Base-by-base conservation (phyloP, 2,888 invertebrate genomes). In the Eurytoma californica region DNA sequence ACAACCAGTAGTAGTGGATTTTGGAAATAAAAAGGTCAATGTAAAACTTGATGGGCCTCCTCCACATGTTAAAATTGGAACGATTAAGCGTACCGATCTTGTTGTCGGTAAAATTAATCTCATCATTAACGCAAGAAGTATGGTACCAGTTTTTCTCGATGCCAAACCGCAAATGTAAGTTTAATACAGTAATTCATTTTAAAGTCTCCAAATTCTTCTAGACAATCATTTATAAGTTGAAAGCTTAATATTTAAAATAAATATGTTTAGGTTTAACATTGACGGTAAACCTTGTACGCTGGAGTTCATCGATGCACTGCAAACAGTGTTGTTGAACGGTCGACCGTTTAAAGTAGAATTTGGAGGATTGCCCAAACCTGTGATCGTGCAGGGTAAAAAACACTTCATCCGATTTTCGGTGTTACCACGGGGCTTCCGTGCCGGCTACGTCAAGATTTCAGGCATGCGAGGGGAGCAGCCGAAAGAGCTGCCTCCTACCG, bases 21-120 rank as follows among this genome's bases (percentile, higher is more conserved):
- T 98, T 55, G 95, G 95, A 78, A 95, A 95, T 1, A 94, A 95
- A 81, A 92, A 94, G n/a, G 93, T 95, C 81, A 91, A 93, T 63
- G 92, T 99, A 0, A 95, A 96, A 86, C 91, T 99, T 12, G 96
- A 96, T 85, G 98, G 98, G 0, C 97, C 97, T 0, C 94, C 97
- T 3, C 99, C 99, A 0, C 97, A 97, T 91, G 98, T 99, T 0
- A 96, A 96, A 88, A 97, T 99, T 80, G 96, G 97, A 0, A 94
- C 94, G 53, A 91, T 90, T 1, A 94, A 94, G 84, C 92, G 97
- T 47, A 94, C 93, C 16, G 97, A 98, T 89, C 91, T 98, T 63
- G 95, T 96, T 0, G 94, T 95, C 0, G 97, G 96, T 0, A 95
- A 95, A 91, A 95, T 97, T 78, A 95, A 95, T 88, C 92, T 97